Evolutionary conservation across 2,888 invertebrate genomes (phyloP).

Genomic region (Lepetodrilus schrolli): DNA sequence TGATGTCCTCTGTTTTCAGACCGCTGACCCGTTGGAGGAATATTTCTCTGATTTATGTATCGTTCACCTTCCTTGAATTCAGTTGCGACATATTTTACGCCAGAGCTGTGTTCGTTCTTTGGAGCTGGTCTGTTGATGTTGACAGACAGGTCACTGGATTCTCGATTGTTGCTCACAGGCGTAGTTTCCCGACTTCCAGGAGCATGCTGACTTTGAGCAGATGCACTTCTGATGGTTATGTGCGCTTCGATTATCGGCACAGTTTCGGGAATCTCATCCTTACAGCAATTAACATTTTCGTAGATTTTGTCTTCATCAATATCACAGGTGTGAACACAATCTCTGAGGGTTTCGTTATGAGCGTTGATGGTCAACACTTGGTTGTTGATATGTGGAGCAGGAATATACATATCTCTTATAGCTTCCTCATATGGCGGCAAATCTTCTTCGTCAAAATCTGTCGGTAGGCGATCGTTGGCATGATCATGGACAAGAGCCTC

Average conservation of each 20-base stretch:
- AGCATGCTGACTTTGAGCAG: background rate
- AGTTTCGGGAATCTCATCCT: background rate
- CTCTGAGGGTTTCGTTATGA: background rate
- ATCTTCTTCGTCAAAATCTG: constrained; percentile 60
- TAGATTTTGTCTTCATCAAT: constrained; percentile 1
- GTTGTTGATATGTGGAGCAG: constrained; percentile 1
- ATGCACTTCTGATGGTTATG: background rate
- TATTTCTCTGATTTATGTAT: background rate
- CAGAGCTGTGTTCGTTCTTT: background rate
- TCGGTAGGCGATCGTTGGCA: constrained; percentile 41
- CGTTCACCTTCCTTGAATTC: background rate
- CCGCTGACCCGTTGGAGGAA: no score
- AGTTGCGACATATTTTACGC: background rate
- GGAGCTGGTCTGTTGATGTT: background rate
- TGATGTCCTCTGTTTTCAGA: background rate
- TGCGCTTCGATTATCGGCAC: background rate
- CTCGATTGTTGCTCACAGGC: background rate
- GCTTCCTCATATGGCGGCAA: constrained; percentile 63
- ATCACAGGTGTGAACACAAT: background rate
- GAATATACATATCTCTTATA: constrained; percentile 7
- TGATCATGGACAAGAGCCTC: background rate
- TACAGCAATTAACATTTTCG: background rate
- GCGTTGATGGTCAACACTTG: background rate
- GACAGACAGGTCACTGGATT: background rate
- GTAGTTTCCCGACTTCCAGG: background rate